These are phyloP conservation scores for Drosophila prostipennis DNA, from an alignment of 2,888 invertebrate genomes.

Conservation along the genomic window DNA sequence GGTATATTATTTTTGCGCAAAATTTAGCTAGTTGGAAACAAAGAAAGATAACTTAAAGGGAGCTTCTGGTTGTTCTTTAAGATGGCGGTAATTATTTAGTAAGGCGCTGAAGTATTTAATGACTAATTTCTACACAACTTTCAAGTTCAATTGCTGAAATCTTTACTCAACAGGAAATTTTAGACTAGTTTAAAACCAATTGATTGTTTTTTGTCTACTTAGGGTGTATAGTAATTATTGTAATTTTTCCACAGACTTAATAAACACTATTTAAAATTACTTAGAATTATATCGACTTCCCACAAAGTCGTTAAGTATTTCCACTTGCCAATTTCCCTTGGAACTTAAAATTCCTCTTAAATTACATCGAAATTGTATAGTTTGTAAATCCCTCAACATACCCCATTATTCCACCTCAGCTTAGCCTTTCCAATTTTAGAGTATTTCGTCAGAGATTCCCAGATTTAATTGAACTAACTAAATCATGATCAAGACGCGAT, in stretches of 20 bases:
- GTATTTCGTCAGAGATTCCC: not conserved
- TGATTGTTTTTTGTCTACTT: too few relatives aligned
- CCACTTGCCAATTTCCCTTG: not conserved
- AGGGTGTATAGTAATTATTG: too few relatives aligned
- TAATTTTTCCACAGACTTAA: not conserved
- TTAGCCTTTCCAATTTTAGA: not conserved
- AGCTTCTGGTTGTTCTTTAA: not conserved
- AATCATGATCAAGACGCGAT: not conserved
- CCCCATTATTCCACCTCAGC: not conserved
- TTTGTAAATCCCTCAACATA: not conserved
- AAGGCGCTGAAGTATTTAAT: not conserved
- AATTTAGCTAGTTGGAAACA: slow-evolving; percentile 18
- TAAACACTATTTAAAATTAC: not conserved
- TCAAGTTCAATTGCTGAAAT: not conserved
- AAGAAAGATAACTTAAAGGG: slow-evolving; percentile 17
- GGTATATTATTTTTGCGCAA: slow-evolving; percentile 10
- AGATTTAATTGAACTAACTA: not conserved
- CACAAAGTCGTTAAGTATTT: not conserved
- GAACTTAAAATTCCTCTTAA: not conserved
- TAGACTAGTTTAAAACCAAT: too few relatives aligned
- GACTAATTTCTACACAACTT: not conserved
- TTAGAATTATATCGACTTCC: not conserved
- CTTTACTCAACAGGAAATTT: too few relatives aligned
- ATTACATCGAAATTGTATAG: not conserved
- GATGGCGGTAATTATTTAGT: not conserved